A percentile compares a stretch with the other conserved stretches of the same genome.
Evolutionary conservation across 2,113 vertebrate genomes (phyloP).

Genomic region (Hydrolagus affinis): DNA sequence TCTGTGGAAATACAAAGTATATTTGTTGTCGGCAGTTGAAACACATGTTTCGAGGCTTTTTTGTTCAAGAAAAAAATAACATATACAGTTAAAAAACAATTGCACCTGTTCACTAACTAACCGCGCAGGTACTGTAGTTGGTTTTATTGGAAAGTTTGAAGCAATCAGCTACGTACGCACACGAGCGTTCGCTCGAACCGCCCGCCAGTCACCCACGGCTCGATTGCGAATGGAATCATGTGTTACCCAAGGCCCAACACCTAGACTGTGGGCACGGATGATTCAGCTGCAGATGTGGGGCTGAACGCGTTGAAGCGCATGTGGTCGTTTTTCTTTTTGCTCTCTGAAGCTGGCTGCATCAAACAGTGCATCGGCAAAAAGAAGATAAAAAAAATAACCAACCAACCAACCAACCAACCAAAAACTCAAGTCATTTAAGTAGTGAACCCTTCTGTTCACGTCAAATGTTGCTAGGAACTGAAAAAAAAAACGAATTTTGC

Average conservation of each 20-base stretch:
- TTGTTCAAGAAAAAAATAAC: not conserved
- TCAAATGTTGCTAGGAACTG: not conserved
- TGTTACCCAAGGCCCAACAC: not conserved
- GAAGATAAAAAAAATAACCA: too few species aligned
- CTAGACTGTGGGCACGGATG: not conserved
- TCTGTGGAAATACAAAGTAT: not conserved
- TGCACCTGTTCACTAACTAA: not conserved
- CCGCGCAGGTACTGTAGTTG: not conserved
- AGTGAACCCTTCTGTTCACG: not conserved
- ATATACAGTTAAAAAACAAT: not conserved
- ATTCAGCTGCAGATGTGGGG: constrained; percentile 26
- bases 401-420: too few species aligned
- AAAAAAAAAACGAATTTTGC: not conserved
- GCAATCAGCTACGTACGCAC: not conserved
- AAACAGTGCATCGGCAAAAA: not conserved
- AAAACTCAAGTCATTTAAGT: not conserved
- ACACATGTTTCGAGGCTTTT: too few species aligned
- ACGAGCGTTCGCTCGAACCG: not conserved
- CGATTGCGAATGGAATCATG: not conserved
- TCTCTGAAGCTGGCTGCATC: not conserved
- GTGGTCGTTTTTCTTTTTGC: not conserved
- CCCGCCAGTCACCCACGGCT: not conserved
- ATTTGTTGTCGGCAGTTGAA: not conserved
- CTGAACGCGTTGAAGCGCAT: not conserved
- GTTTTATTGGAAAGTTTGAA: not conserved